Percentiles rank a stretch among this genome's conserved stretches.
These are phyloP conservation scores for Clavelina lepadiformis DNA, from an alignment of 23 tunicate genomes.

Conservation along the genomic window DNA sequence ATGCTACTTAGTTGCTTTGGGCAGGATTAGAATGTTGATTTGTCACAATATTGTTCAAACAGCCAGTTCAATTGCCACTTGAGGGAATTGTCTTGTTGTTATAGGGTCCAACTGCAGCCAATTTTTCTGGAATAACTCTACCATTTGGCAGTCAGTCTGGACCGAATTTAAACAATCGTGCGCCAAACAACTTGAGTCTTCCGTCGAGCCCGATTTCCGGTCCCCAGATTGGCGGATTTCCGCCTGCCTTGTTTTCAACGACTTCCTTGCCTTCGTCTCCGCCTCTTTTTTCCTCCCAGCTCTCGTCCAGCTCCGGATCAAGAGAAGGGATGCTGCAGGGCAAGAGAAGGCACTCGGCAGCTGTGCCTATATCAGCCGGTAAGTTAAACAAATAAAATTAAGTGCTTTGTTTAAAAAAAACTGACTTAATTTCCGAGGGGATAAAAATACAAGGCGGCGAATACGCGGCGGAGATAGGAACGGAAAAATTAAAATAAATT, in stretches of 20 bases:
- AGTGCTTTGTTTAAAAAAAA: background rate
- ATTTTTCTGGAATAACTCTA: too few species aligned
- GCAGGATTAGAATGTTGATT: too few species aligned
- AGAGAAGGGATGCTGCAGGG: conserved; percentile 27
- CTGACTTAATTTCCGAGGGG: background rate
- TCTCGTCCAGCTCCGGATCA: conserved; percentile 22
- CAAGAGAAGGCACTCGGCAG: conserved; percentile 58
- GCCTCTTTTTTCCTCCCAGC: conserved; percentile 46
- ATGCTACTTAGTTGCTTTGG: too few species aligned
- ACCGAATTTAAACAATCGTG: too few species aligned
- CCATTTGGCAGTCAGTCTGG: too few species aligned
- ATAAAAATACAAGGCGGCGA: background rate
- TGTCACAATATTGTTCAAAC: too few species aligned
- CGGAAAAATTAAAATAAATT: too few species aligned
- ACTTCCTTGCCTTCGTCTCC: conserved; percentile 69
- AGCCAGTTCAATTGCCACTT: too few species aligned
- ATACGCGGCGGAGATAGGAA: background rate
- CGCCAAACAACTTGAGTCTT: conserved; percentile 33
- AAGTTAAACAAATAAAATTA: background rate
- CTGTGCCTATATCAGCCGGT: conserved; percentile 84
- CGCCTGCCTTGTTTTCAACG: conserved; percentile 44
- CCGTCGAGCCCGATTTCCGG: conserved; percentile 67
- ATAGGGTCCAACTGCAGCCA: too few species aligned
- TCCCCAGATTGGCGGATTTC: conserved; percentile 42
- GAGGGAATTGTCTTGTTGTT: too few species aligned